Evolutionary conservation across 2,888 invertebrate genomes (phyloP).

Genomic region (Aplocera efformata): DNA sequence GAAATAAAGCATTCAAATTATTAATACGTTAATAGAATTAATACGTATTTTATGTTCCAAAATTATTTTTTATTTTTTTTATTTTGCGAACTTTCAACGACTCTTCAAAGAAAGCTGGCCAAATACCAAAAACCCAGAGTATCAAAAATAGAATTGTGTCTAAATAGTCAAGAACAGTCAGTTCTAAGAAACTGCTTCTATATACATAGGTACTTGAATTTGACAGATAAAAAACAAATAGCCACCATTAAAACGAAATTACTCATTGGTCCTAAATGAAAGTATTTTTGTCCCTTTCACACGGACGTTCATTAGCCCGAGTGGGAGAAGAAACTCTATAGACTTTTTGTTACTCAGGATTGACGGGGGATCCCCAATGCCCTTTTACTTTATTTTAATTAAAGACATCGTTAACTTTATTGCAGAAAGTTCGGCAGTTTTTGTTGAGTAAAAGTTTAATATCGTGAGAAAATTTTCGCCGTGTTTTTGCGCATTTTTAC

Average conservation of each 20-base stretch:
- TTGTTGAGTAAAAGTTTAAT: conserved; percentile 44
- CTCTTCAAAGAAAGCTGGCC: no score
- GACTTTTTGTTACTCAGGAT: conserved; percentile 43
- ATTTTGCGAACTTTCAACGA: no score
- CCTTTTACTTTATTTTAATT: conserved; percentile 42
- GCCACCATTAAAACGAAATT: conserved; percentile 41
- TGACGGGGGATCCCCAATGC: conserved; percentile 42
- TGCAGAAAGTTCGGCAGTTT: conserved; percentile 38
- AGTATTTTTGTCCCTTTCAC: conserved; percentile 31
- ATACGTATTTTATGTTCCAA: no score
- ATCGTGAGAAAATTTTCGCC: conserved; percentile 30
- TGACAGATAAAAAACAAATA: conserved; percentile 32
- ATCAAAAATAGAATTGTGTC: no score
- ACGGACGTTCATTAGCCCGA: conserved; percentile 32
- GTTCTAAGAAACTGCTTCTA: neutral
- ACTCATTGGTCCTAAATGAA: conserved; percentile 50
- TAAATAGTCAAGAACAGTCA: no score
- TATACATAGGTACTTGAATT: conserved; percentile 17
- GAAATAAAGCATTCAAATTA: no score
- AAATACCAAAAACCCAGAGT: no score
- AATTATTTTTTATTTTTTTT: no score
- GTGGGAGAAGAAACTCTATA: conserved; percentile 31
- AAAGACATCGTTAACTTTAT: conserved; percentile 42
- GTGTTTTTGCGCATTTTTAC: conserved; percentile 17
- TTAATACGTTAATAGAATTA: no score